These are phyloP conservation scores for Bombus vancouverensis DNA, from an alignment of 1,140 invertebrate species.

Conservation along the genomic window DNA sequence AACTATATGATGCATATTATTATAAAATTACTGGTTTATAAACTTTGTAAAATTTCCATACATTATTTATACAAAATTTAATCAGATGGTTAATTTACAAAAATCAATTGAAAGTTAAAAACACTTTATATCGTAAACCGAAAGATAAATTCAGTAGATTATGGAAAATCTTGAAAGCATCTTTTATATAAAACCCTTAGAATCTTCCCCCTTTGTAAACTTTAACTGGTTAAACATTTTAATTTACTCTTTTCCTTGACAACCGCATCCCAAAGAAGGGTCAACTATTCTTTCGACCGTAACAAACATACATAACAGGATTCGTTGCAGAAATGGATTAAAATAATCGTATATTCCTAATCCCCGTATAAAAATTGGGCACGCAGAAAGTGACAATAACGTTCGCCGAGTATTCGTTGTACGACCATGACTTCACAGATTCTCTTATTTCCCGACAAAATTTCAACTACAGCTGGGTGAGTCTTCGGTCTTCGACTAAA, in stretches of 20 bases:
- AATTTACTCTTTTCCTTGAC: background rate
- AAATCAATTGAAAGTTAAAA: background rate
- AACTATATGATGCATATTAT: background rate
- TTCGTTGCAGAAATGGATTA: background rate
- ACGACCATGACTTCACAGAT: conserved; percentile 33
- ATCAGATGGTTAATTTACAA: background rate
- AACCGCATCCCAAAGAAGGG: background rate
- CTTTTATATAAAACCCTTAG: background rate
- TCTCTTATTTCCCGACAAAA: conserved; percentile 5
- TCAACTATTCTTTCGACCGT: background rate
- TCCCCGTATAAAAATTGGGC: conserved; percentile 64
- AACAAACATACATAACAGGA: background rate
- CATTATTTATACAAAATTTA: background rate
- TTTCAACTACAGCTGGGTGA: conserved; percentile 41
- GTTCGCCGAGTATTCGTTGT: background rate
- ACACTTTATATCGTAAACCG: background rate
- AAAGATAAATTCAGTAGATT: background rate
- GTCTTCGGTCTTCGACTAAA: background rate
- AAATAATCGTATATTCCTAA: conserved; percentile 53
- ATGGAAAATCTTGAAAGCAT: background rate
- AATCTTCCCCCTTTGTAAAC: background rate
- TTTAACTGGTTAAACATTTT: background rate
- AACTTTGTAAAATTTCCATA: background rate
- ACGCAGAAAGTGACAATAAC: conserved; percentile 41
- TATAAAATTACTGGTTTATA: background rate